Percentiles rank a stretch among this genome's conserved stretches.
Evolutionary conservation across 35 echinoderm and acorn worm species (phyloP).

Genomic region (Chiridota heheva): DNA sequence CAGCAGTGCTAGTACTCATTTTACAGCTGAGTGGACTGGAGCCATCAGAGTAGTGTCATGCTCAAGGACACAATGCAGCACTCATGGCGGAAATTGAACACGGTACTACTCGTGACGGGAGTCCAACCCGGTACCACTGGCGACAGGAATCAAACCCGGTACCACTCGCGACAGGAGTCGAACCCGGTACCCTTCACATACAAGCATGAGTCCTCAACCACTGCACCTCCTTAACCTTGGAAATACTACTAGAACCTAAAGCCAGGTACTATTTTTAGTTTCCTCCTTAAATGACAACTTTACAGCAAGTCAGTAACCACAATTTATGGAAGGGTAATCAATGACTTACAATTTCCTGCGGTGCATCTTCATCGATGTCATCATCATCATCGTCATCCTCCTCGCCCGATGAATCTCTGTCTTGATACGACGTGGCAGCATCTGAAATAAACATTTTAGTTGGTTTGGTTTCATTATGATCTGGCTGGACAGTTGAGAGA

Average conservation of each 20-base stretch:
- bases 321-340: background rate
- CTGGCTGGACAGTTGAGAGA: background rate
- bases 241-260: slow-evolving; percentile 1
- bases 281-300: background rate
- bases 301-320: background rate
- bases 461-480: background rate
- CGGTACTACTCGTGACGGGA: too few relatives aligned
- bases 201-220: too few relatives aligned
- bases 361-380: slow-evolving; percentile 36
- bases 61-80: too few relatives aligned
- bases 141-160: too few relatives aligned
- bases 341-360: background rate
- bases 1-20: too few relatives aligned
- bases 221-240: background rate
- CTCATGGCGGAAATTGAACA: too few relatives aligned
- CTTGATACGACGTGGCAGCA: slow-evolving; percentile 19
- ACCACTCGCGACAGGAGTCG: too few relatives aligned
- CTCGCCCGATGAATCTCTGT: slow-evolving; percentile 25
- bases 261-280: background rate
- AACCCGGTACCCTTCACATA: too few relatives aligned
- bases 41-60: too few relatives aligned
- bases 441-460: background rate
- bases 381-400: slow-evolving; percentile 48
- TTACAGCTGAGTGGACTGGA: too few relatives aligned
- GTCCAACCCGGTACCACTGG: too few relatives aligned